These are phyloP conservation scores for Drosophila meridiana DNA, from an alignment of 2,888 invertebrate genomes.

Conservation along the genomic window DNA sequence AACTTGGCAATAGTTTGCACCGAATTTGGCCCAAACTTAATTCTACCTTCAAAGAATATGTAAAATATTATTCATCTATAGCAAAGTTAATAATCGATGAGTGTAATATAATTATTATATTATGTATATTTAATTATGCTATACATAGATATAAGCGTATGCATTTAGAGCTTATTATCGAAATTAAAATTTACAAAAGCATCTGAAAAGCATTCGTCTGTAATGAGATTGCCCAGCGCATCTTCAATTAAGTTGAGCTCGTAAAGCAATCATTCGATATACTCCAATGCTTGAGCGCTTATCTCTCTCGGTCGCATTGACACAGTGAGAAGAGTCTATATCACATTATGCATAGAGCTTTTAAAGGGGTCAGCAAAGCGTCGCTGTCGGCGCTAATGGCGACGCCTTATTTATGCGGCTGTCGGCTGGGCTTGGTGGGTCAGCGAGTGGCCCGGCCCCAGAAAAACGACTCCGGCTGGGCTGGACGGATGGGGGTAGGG, in stretches of 20 bases:
- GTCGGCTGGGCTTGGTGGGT: conserved; percentile 52
- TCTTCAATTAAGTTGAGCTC: not conserved
- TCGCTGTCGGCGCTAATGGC: conserved; percentile 63
- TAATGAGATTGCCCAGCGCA: conserved; percentile 5
- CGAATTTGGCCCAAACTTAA: too few species aligned
- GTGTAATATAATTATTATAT: too few species aligned
- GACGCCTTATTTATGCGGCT: conserved; percentile 63
- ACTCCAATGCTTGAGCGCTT: not conserved
- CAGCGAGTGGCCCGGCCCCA: conserved; percentile 34
- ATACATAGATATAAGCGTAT: too few species aligned
- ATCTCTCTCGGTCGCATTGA: conserved; percentile 4
- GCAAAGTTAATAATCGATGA: too few species aligned
- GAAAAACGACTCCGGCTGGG: conserved; percentile 14
- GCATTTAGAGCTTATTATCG: not conserved
- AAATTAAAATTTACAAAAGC: not conserved
- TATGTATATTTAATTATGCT: too few species aligned
- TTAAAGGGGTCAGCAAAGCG: conserved; percentile 64
- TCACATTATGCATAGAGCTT: conserved; percentile 19
- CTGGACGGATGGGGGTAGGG: not conserved
- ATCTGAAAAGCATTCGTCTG: not conserved
- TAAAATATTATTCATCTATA: too few species aligned
- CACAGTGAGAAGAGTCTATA: conserved; percentile 10
- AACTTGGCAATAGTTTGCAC: too few species aligned
- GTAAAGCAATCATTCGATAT: not conserved
- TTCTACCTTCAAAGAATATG: too few species aligned